Base-by-base conservation (phyloP, 2,888 invertebrate genomes). In the Antheraea yamamai region DNA sequence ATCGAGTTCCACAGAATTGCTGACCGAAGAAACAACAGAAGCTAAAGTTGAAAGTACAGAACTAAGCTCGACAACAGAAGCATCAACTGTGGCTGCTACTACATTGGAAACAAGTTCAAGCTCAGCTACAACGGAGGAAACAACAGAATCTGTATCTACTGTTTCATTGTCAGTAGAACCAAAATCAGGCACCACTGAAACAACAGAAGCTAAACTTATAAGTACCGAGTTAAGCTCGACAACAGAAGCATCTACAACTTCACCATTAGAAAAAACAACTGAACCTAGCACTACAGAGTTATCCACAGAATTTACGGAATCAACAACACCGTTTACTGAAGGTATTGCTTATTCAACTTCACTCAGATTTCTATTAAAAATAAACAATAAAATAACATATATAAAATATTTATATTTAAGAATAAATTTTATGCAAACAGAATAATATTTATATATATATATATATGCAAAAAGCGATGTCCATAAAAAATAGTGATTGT, bases 261-360 rank as follows among this genome's bases (percentile, higher is more conserved):
- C 35, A 51, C 47, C 76, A 52, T 64, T 75, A 58, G 76, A 77
- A 68, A 78, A 70, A 74, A 76, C 81, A 3, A 81, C 78, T 14
- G 83, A 79, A 75, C 71, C 72, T 51, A 75, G 77, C 4, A 76
- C 77, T 23, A 80, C 78, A 39, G 78, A 75, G 75, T 72, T 76
- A 23, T 70, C 77, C 7, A 78, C 77, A 51, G 77, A 74, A 73
- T 26, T 51, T 51, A 73, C 73, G 3, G 61, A 16, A 16, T 66
- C 73, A 2, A 72, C 74, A 39, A 70, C 10, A 7, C 66, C 74
- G 2, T 55, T 73, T 39, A 70, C 39, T 39, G 70, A 70, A 70
- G 47, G 47, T 47, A 47, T 30, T 16, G 16, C 2, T 66, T 18
- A 16, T 66, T 26, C 3, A 66, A 30, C 26, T 30, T 30, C 18